Evolutionary conservation across 2,113 vertebrate species (phyloP), one percentile per base, ranked within the genome.

Genomic region (Seriola dumerili): DNA sequence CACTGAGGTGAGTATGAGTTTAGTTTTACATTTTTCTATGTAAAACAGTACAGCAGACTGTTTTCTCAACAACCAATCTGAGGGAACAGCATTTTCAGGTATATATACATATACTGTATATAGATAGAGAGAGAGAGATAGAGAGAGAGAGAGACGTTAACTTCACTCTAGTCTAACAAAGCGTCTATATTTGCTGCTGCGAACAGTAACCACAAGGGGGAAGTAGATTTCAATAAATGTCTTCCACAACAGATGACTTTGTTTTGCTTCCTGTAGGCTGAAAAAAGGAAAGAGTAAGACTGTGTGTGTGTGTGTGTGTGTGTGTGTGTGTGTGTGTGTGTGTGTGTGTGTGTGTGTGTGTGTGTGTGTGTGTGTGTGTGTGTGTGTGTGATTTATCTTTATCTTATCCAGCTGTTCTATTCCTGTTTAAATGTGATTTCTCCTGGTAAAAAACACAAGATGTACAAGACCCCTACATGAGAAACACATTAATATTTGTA

Each of bases 171-270:
- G 29, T 29, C 29, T 29, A 29, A 36, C 34, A 36, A 36, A 36
- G 40, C 7, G 40, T 42, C 8, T 42, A 42, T 11, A 10, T 8
- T 42, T 42, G 40, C 9, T 42, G 40, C 1, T 78, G 75, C 44
- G 11, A 64, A n/a, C 0, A 79, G 1, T 0, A 52, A 29, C 91
- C 93, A 87, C 84, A 65, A 81, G 90, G 38, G 69, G 89, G 90
- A 36, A 42, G 75, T 58, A 88, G 21, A 80, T 34, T 76, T 71
- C 29, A 82, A 76, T 58, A 71, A 83, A 85, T 75, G 61, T 59
- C n/a, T 36, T 21, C 50, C 21, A 50, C 42, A 32, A 5, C 32
- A 38, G 48, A 17, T 2, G 1, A 12, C 21, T 52, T 29, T 25
- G 16, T 38, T 83, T 73, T 70, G 0, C 65, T 64, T 68, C 44